Evolutionary conservation across 2,888 invertebrate genomes (phyloP).

Genomic region (Pterostichus niger): DNA sequence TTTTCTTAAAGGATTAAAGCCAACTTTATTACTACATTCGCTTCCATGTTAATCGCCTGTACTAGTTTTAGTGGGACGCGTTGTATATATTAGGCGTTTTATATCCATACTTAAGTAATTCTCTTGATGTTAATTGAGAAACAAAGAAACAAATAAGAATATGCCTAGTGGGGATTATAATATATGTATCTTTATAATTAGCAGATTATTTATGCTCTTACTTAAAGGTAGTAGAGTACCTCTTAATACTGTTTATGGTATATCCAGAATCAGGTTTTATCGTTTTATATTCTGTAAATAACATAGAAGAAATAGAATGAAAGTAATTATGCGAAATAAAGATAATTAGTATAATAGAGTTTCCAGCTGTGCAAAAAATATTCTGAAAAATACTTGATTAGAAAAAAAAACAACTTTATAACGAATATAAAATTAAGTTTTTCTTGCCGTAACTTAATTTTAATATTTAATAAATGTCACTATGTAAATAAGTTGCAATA

Average conservation of each 20-base stretch:
- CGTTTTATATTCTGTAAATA: background rate
- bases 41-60: too few relatives aligned
- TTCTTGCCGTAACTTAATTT: background rate
- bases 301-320: too few relatives aligned
- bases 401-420: too few relatives aligned
- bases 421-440: conserved; percentile 4
- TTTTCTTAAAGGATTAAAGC: too few relatives aligned
- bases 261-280: conserved; percentile 6
- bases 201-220: background rate
- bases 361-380: conserved; percentile 15
- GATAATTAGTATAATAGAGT: conserved; percentile 16
- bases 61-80: too few relatives aligned
- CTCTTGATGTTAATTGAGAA: background rate
- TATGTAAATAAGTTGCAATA: background rate
- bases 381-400: background rate
- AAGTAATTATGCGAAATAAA: conserved; percentile 8
- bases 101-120: too few relatives aligned
- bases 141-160: background rate
- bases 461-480: conserved; percentile 19
- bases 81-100: too few relatives aligned
- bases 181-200: background rate
- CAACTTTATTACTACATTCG: too few relatives aligned
- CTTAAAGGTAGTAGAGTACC: background rate
- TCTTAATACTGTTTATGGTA: conserved; percentile 1
- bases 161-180: background rate